A percentile compares a stretch with the other conserved stretches of the same genome.
These are phyloP conservation scores for Plagodis dolabraria DNA, from an alignment of 2,888 invertebrate genomes.

Conservation along the genomic window DNA sequence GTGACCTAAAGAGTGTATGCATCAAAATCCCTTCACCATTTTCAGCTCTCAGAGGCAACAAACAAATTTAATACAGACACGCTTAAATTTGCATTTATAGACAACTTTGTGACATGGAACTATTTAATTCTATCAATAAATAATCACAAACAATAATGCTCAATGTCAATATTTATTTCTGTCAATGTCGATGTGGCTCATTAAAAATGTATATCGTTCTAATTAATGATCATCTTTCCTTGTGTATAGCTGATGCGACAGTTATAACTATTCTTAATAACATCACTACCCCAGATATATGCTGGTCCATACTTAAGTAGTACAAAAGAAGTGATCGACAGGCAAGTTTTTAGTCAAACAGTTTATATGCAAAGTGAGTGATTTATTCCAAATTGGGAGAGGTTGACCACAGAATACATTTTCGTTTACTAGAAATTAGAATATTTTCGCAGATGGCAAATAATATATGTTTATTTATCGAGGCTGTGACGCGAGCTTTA, in stretches of 20 bases:
- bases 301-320: not conserved
- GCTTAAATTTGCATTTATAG: too few relatives aligned
- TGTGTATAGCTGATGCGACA: not conserved
- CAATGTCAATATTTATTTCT: not conserved
- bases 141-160: not conserved
- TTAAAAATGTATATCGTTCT: not conserved
- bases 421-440: constrained; percentile 7
- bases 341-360: not conserved
- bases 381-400: constrained; percentile 7
- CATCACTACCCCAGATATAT: constrained; percentile 4
- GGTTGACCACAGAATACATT: constrained; percentile 18
- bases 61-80: too few relatives aligned
- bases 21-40: too few relatives aligned
- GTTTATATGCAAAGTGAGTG: not conserved
- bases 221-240: not conserved
- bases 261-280: not conserved
- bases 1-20: too few relatives aligned
- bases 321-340: constrained; percentile 13
- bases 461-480: constrained; percentile 6
- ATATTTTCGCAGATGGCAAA: constrained; percentile 6
- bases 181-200: not conserved
- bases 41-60: too few relatives aligned
- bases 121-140: too few relatives aligned
- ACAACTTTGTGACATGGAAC: too few relatives aligned
- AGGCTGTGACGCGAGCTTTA: constrained; percentile 13